Evolutionary conservation across 2,113 vertebrate genomes (phyloP), one percentile per base, ranked within the genome.

Genomic region (Butorides virescens): DNA sequence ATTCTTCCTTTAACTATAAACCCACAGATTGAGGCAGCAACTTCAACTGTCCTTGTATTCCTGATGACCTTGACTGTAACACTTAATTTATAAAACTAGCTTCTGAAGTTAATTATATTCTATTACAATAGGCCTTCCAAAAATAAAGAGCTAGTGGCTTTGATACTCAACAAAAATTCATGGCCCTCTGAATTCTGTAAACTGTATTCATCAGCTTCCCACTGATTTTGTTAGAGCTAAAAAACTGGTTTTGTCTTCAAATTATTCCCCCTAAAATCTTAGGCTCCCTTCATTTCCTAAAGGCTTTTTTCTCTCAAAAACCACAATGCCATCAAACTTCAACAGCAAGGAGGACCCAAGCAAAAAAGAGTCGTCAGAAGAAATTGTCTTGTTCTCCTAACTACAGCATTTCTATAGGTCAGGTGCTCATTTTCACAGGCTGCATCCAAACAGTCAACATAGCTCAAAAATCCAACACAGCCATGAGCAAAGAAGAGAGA

Each of bases 61-160:
- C 62, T 71, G 67, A 67, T 95, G 93, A 95, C 77, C 95, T 96
- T 96, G 88, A 96, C 37, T 90, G 53, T 25, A 91, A 90, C 5
- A 2, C 39, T 76, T 73, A 68, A 92, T 93, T 96, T 86, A 92
- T 68, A 94, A 96, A 97, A 95, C 88, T 62, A 94, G 15, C 13
- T 47, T 79, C 89, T 90, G 74, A 93, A 95, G 83, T 93, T 74
- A 91, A 83, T 97, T 95, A 90, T 56, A 86, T 91, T 95, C 77
- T 75, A 83, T 61, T 84, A 91, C 65, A 97, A 61, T 19, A 94
- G 53, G 52, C 26, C 76, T 91, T 97, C 74, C 76, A 94, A 94
- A 87, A 97, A 97, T 83, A 89, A 94, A 95, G 75, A 96, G 53
- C 59, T 80, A 95, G 88, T 68, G 97, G 84, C 86, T 97, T 62